phyloP scores from a whole-genome alignment of 2,797 vertebrate genomes.

The Tapirus indicus region DNA sequence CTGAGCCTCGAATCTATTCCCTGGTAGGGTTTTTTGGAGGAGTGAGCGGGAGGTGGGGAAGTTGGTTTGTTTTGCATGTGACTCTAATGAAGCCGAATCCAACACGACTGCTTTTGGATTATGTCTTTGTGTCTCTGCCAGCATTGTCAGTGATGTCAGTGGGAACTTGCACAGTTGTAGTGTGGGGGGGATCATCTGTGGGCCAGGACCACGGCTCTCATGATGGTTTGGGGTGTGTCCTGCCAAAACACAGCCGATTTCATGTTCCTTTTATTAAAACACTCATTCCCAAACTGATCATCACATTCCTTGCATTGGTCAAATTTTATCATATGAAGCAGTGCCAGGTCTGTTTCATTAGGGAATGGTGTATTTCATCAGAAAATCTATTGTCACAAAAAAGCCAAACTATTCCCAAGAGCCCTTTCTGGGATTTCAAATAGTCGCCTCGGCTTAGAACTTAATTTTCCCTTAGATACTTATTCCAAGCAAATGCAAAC shows the following conservation, averaged over 20 bases:
- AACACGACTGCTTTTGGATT: not conserved
- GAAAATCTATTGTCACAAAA: constrained; percentile 67
- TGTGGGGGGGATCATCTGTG: constrained; percentile 25
- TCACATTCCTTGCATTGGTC: not conserved
- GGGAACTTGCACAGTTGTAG: constrained; percentile 10
- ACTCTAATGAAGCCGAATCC: constrained; percentile 26
- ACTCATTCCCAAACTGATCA: constrained; percentile 59
- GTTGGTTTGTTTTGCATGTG: not conserved
- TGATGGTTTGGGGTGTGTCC: not conserved
- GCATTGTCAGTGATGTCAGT: constrained; percentile 20
- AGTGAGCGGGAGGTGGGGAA: accelerated
- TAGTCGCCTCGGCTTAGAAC: constrained; percentile 54
- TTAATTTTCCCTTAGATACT: constrained; percentile 76
- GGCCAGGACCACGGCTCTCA: not conserved
- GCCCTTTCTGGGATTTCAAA: constrained; percentile 67
- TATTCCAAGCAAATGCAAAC: constrained; percentile 66
- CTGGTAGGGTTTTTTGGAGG: not conserved
- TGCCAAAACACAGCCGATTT: constrained; percentile 43
- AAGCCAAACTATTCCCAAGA: constrained; percentile 64
- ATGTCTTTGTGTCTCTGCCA: not conserved
- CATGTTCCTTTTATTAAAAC: constrained; percentile 76
- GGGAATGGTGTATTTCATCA: constrained; percentile 67
- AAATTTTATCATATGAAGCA: constrained; percentile 44
- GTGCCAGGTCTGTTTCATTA: constrained; percentile 62
- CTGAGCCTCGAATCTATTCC: not conserved